These are phyloP conservation scores for Gryllus longicercus DNA, from an alignment of 2,888 invertebrate genomes.

Conservation along the genomic window DNA sequence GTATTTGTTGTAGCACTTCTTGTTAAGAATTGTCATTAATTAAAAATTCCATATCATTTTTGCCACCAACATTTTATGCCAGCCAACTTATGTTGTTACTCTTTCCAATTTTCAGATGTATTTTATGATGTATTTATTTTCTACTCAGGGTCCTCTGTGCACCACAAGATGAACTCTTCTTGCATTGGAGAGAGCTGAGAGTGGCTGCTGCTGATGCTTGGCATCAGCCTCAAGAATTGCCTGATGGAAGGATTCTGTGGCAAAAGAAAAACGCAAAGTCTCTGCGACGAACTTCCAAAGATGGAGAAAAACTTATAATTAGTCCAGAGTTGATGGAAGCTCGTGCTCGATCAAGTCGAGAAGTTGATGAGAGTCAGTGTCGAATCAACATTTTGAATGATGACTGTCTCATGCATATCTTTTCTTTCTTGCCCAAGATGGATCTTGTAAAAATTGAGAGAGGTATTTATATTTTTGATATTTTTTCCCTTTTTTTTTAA, in stretches of 20 bases:
- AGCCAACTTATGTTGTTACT: no score
- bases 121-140: neutral
- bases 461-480: conserved; percentile 40
- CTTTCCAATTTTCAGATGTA: neutral
- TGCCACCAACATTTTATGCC: no score
- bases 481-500: no score
- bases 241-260: conserved; percentile 30
- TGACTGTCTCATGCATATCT: conserved; percentile 56
- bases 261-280: conserved; percentile 28
- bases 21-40: no score
- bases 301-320: conserved; percentile 37
- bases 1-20: no score
- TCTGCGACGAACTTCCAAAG: conserved; percentile 39
- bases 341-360: conserved; percentile 26
- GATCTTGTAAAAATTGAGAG: conserved; percentile 56
- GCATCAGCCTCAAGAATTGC: conserved; percentile 54
- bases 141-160: conserved; percentile 42
- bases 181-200: conserved; percentile 47
- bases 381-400: conserved; percentile 53
- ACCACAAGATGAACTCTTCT: conserved; percentile 41
- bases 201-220: conserved; percentile 59
- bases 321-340: conserved; percentile 21
- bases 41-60: no score
- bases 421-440: conserved; percentile 52
- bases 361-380: conserved; percentile 38